These are phyloP conservation scores for Panzeria rudis DNA, from an alignment of 2,888 invertebrate genomes.

Conservation along the genomic window DNA sequence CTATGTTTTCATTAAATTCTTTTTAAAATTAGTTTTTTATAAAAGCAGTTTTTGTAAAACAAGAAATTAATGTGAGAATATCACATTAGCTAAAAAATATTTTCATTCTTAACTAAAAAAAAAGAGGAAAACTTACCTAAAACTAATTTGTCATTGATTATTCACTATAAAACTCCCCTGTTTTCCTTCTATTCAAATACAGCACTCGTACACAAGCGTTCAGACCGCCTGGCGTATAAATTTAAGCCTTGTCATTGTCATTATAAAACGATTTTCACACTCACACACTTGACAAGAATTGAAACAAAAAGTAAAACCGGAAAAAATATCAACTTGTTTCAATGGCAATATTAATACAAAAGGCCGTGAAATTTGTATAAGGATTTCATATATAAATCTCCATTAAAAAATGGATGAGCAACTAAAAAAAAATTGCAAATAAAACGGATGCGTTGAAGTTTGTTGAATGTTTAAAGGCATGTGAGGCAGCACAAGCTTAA, in stretches of 20 bases:
- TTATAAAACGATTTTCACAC: conserved; percentile 53
- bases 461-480: conserved; percentile 27
- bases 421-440: not conserved
- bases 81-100: no score
- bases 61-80: no score
- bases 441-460: conserved; percentile 15
- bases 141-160: no score
- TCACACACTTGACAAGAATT: conserved; percentile 33
- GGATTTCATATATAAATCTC: conserved; percentile 49
- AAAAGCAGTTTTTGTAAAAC: no score
- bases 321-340: conserved; percentile 44
- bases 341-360: conserved; percentile 62
- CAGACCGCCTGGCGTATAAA: conserved; percentile 19
- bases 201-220: not conserved
- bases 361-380: conserved; percentile 66
- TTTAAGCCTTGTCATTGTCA: conserved; percentile 64
- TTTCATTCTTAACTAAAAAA: no score
- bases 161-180: not conserved
- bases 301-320: conserved; percentile 18
- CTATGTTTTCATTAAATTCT: no score
- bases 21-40: no score
- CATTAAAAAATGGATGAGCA: conserved; percentile 40
- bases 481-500: not conserved
- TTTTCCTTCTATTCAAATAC: not conserved
- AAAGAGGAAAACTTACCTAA: no score